Conservation (phyloP, 2,888 invertebrate species). For the Epinotia brunnichana region DNA sequence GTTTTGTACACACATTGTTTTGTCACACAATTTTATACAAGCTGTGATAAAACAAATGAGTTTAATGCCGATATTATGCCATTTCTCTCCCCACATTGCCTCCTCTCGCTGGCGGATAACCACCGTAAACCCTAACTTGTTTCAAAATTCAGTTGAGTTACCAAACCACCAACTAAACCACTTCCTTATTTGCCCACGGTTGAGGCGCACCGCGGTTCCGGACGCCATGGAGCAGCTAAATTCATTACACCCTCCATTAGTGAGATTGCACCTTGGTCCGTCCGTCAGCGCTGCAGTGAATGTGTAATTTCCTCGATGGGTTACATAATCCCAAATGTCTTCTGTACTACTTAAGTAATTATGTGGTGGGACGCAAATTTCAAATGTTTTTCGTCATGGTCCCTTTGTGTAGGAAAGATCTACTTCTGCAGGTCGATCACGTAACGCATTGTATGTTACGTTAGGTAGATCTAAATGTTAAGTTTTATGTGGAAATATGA, state of each 20-base stretch:
- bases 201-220: slow-evolving; percentile 41
- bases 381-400: slow-evolving; percentile 11
- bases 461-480: too few species aligned
- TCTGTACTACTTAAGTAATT: slow-evolving; percentile 31
- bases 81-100: too few species aligned
- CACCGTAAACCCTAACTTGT: not conserved
- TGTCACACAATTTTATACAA: too few species aligned
- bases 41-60: too few species aligned
- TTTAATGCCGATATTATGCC: too few species aligned
- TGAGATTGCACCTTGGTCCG: slow-evolving; percentile 39
- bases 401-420: not conserved
- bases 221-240: slow-evolving; percentile 39
- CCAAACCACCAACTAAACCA: slow-evolving; percentile 20
- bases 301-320: slow-evolving; percentile 36
- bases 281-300: slow-evolving; percentile 36
- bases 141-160: not conserved
- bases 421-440: too few species aligned
- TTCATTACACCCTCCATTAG: slow-evolving; percentile 42
- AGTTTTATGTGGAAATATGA: too few species aligned
- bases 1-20: too few species aligned
- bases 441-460: too few species aligned
- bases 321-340: slow-evolving; percentile 35
- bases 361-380: slow-evolving; percentile 23
- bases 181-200: slow-evolving; percentile 34
- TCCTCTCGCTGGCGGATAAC: not conserved